Evolutionary conservation across 2,113 vertebrate genomes (phyloP).

Genomic region (Sylvietta virens): DNA sequence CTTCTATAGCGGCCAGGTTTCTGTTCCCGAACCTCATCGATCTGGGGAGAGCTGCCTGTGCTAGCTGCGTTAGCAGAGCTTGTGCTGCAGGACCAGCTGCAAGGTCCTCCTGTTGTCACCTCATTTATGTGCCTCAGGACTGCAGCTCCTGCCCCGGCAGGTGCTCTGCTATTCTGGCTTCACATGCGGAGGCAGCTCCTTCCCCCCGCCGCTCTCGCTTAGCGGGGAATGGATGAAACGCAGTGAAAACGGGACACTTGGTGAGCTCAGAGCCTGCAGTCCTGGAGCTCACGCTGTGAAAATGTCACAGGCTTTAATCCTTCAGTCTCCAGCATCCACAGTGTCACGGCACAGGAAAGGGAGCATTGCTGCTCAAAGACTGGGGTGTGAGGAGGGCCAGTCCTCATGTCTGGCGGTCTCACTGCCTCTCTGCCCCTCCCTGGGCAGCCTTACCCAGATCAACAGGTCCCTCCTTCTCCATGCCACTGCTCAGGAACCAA

Average conservation of each 20-base stretch:
- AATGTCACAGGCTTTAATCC: constrained; percentile 2
- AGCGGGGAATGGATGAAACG: background rate
- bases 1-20: background rate
- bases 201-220: background rate
- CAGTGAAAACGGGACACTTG: background rate
- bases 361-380: background rate
- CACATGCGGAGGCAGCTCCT: background rate
- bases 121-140: background rate
- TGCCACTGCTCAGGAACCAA: background rate
- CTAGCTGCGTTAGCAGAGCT: background rate
- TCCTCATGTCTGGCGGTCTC: too few relatives aligned
- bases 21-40: background rate
- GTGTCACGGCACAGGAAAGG: background rate
- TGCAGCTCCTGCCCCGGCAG: background rate
- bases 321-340: background rate
- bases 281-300: background rate
- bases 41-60: background rate
- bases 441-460: background rate
- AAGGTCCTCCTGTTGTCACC: background rate
- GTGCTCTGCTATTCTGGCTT: background rate
- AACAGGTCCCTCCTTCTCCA: background rate
- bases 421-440: background rate
- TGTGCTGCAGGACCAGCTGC: background rate
- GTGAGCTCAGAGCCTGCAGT: constrained; percentile 6
- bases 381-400: background rate